Evolutionary conservation across 2,113 vertebrate genomes (phyloP), one percentile per base, ranked within the genome.

Genomic region (Paramisgurnus dabryanus): DNA sequence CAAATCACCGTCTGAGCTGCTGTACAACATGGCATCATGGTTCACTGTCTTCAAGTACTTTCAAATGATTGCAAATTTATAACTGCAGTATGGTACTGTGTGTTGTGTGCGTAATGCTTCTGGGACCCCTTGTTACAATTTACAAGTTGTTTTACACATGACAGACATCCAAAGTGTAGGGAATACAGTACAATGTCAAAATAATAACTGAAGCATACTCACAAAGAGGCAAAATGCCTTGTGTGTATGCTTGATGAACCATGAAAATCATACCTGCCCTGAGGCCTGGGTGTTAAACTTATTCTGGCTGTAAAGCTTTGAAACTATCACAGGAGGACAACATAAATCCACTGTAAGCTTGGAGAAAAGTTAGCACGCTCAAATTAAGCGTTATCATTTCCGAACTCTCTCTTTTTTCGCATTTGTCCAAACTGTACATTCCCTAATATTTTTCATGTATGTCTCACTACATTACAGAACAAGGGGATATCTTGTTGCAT

Each of bases 211-310:
- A 57, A 58, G 3, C 39, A 4, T 72, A 43, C 15, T 55, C 15
- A 40, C 18, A 13, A 43, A 6, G 17, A 58, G 9, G 8, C 53
- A 17, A 34, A 71, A 34, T 27, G 69, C 57, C 34, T 40, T 49
- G 43, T 68, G 43, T 68, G 43, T 39, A 71, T 9, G 43, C 34
- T 73, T 73, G 53, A 57, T 72, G 53, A 73, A 60, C 70, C 70
- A 73, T 73, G 27, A 73, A 73, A 73, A 22, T 10, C 68, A 71
- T 71, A 49, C 68, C 39, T 73, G 70, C 58, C 53, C 70, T 18
- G 53, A 58, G 70, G 53, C 17, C 5, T 43, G 70, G 70, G 53
- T 72, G 70, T 58, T 72, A 58, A 72, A 72, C 39, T 18, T 58
- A 39, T 73, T n/a, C 70, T 40, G 47, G 47, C 8, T 4, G 39